Base-by-base conservation (phyloP, 2,888 invertebrate genomes). In the Calliphora vomitoria region DNA sequence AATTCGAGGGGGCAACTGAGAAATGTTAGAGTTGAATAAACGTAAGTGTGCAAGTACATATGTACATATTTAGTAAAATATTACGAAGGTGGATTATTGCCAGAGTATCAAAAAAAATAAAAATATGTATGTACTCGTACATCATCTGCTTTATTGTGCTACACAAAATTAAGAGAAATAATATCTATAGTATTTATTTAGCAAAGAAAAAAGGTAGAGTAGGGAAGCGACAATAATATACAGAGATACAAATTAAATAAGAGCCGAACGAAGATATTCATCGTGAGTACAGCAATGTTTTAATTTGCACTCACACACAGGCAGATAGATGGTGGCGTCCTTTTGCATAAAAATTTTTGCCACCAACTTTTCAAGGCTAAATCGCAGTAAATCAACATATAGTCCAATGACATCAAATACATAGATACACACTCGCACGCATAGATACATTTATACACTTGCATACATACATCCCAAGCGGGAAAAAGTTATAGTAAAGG, bases 331-430 rank as follows among this genome's bases (percentile, higher is more conserved):
- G 88, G 89, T 89, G 72, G 84, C 88, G 90, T 91, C 91, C 91
- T 91, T 89, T 90, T 86, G 88, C 78, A 75, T 85, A 85, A 82
- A 85, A 87, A 79, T 89, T 89, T 89, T 35, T 72, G 90, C 88
- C 87, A 85, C 82, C 78, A 91, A 90, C 90, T 90, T 91, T 91
- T 92, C 92, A 92, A 92, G 92, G 92, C 92, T 91, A 92, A 91
- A 89, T 90, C 90, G 90, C 89, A 88, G 87, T 87, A 90, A 87
- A 78, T 87, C 90, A 89, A 89, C 89, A 89, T 90, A 81, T 89
- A 90, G 92, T 89, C 89, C 92, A 92, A 91, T 92, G 92, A 91
- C 92, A 91, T 90, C 90, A 81, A 79, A 82, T 55, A 60, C 35
- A 80, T 50, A 81, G 47, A 47, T 50, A 83, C 69, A 83, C 75